A percentile compares a stretch with the other conserved stretches of the same genome.
phyloP scores from a whole-genome alignment of 2,797 vertebrate genomes.

The Acanthiza pusilla region DNA sequence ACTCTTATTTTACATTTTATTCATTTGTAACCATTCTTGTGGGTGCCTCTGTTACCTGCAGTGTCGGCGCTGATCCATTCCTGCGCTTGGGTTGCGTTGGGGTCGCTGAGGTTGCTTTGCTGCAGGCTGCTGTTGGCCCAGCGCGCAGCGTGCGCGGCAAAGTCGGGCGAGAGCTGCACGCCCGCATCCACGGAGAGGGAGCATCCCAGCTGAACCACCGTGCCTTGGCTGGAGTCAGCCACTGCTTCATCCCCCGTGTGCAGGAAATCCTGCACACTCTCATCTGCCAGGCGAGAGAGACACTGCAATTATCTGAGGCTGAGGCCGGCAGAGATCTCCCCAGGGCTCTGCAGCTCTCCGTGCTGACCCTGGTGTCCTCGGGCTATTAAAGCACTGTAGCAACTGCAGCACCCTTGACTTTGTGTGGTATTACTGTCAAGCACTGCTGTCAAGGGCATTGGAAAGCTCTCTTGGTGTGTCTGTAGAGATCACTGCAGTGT shows the following conservation, averaged over 20 bases:
- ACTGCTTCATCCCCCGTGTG: conserved; percentile 29
- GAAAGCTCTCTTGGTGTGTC: neutral
- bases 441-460: neutral
- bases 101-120: conserved; percentile 74
- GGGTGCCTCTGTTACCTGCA: conserved; percentile 56
- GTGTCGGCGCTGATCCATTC: conserved; percentile 37
- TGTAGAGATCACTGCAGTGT: neutral
- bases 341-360: neutral
- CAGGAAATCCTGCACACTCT: conserved; percentile 74
- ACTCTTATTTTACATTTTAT: neutral
- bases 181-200: conserved; percentile 77
- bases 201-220: conserved; percentile 78
- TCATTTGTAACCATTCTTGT: accelerated
- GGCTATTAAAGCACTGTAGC: neutral
- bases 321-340: neutral
- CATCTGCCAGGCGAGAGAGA: conserved; percentile 69
- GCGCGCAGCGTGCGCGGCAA: conserved; percentile 61
- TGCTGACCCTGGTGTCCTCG: neutral
- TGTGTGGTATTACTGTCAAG: neutral
- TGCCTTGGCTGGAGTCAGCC: conserved; percentile 67
- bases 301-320: neutral
- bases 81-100: conserved; percentile 62
- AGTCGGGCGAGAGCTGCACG: conserved; percentile 73
- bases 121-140: conserved; percentile 84
- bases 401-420: neutral